Base-by-base conservation (phyloP, 2,888 invertebrate genomes). In the Serrognathus titanus region DNA sequence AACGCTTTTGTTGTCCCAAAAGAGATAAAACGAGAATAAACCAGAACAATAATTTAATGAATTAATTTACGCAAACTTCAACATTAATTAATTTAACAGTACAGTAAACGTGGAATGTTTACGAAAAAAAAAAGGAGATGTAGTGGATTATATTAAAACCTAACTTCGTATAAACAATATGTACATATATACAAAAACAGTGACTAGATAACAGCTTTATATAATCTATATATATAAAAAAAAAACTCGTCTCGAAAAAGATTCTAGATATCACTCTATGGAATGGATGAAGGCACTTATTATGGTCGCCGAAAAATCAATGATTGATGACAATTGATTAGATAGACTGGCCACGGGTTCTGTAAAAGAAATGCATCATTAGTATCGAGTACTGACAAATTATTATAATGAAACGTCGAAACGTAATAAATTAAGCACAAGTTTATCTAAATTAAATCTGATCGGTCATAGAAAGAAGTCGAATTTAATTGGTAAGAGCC, bases 211-310 rank as follows among this genome's bases (percentile, higher is more conserved):
- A 31, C 43, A 45, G 51, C 57, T 45, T 62, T 64, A 63, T 70
- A 69, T 72, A 63, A 69, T 72, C 66, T 69, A 73, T 72, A 69
- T 72, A 72, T 75, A n/a, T n/a, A n/a, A 16, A 16, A 31, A 31
- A 24, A 31, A 31, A 73, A 73, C 73, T 74, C 73, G 74, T 72
- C 64, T 43, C 46, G 38, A 54, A 54, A 64, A 59, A 53, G 61
- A 59, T 56, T 58, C 58, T 70, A 67, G 68, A 70, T 74, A 73
- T 75, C 73, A 73, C 73, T 73, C 70, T 64, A 43, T 68, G 71
- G 71, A 72, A 70, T 72, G 71, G 16, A 43, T 60, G 57, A 75
- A 77, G 75, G 76, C 75, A 75, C 75, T 70, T 67, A 63, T 62
- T 68, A 69, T 63, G 51, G 55, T 51, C 53, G 54, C 56, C 51